A percentile compares a stretch with the other conserved stretches of the same genome.
phyloP scores from a whole-genome alignment of 2,888 invertebrate genomes.

The Trachelus troglodyta region DNA sequence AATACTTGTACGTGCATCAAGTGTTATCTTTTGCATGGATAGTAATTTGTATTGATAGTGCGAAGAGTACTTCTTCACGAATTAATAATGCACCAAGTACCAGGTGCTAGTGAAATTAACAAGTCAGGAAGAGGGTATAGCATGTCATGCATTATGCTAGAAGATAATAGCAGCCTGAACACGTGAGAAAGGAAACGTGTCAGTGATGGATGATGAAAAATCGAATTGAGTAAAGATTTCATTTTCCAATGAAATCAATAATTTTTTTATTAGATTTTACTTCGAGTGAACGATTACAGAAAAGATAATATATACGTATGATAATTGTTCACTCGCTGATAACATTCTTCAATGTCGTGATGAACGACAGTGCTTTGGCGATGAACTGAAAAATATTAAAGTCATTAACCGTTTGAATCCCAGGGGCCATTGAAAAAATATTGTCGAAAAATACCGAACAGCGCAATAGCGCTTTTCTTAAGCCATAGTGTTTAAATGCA shows the following conservation, averaged over 20 bases:
- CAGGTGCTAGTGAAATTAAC: not conserved
- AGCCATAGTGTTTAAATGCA: too few species aligned
- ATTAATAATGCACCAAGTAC: not conserved
- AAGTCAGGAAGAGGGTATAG: not conserved
- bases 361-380: conserved; percentile 26
- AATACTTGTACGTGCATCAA: not conserved
- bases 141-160: not conserved
- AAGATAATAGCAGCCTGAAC: not conserved
- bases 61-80: not conserved
- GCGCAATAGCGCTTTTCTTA: too few species aligned
- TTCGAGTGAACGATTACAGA: not conserved
- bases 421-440: too few species aligned
- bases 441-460: too few species aligned
- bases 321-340: conserved; percentile 12
- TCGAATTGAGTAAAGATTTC: not conserved
- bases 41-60: not conserved
- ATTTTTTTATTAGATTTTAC: not conserved
- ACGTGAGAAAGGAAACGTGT: not conserved
- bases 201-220: not conserved
- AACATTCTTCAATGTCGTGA: conserved; percentile 31
- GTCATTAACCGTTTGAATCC: not conserved
- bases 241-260: not conserved
- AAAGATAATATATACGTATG: not conserved
- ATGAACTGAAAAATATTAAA: conserved; percentile 24
- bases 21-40: not conserved